Conservation (phyloP, 1,140 invertebrate species). For the Calliopsis andreniformis region DNA sequence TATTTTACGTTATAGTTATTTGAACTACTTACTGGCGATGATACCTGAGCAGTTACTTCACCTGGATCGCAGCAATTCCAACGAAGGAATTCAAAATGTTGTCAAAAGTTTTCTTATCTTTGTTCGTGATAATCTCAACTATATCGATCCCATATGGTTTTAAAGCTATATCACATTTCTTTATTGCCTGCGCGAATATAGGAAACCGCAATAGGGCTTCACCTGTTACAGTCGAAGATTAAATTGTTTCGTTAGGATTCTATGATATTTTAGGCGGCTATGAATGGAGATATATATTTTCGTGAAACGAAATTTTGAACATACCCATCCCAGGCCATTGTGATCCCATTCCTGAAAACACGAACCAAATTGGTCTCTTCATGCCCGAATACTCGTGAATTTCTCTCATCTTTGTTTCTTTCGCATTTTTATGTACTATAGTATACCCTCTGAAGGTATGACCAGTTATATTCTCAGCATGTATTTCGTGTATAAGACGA, state of each 20-base stretch:
- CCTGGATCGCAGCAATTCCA: constrained; percentile 91
- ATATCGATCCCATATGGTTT: constrained; percentile 84
- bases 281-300: no score
- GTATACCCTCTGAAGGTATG: constrained; percentile 85
- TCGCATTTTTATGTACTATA: constrained; percentile 73
- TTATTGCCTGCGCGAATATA: constrained; percentile 85
- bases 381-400: constrained; percentile 40
- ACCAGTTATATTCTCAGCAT: constrained; percentile 82
- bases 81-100: constrained; percentile 86
- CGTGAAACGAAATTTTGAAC: no score
- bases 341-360: constrained; percentile 65
- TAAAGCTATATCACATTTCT: constrained; percentile 82
- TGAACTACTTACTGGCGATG: no score
- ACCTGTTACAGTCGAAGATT: constrained; percentile 80
- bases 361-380: constrained; percentile 57
- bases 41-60: constrained; percentile 73
- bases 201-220: constrained; percentile 84
- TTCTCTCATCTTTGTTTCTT: constrained; percentile 16
- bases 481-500: constrained; percentile 81
- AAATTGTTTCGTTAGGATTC: background rate
- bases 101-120: constrained; percentile 83
- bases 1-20: no score
- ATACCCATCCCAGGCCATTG: constrained; percentile 64
- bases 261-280: no score
- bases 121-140: constrained; percentile 83